Evolutionary conservation across 2,113 vertebrate genomes (phyloP).

Genomic region (Notothenia rossii): DNA sequence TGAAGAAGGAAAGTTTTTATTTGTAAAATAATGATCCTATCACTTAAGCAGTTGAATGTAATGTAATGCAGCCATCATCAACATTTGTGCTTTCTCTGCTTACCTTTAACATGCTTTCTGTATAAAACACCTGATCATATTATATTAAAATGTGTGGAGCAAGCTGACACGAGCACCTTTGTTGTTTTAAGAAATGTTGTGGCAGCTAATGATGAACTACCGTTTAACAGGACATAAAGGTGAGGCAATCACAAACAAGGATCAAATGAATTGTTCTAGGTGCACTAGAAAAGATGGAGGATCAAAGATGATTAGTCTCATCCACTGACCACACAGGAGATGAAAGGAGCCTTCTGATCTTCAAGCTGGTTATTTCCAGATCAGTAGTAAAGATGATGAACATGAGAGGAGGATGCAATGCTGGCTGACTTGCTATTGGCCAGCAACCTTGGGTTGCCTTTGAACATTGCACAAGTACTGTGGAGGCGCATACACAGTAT

Average conservation of each 20-base stretch:
- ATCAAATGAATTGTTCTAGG: neutral
- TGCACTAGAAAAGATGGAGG: constrained; percentile 4
- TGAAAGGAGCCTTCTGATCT: constrained; percentile 29
- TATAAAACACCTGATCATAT: neutral
- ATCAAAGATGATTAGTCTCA: constrained; percentile 32
- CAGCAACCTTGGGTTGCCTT: constrained; percentile 14
- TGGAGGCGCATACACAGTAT: constrained; percentile 7
- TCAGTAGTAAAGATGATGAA: constrained; percentile 10
- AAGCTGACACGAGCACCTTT: neutral
- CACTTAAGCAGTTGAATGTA: neutral
- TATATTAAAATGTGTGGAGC: neutral
- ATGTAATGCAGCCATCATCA: neutral
- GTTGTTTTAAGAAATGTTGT: neutral
- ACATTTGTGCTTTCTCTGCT: neutral
- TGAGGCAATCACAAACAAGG: neutral
- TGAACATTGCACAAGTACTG: constrained; percentile 17
- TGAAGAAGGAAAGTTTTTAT: neutral
- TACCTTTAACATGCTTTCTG: neutral
- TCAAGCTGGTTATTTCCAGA: constrained; percentile 41
- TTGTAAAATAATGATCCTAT: neutral
- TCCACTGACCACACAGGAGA: constrained; percentile 33
- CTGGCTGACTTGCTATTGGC: constrained; percentile 16
- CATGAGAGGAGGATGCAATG: constrained; percentile 28
- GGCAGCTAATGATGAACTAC: constrained; percentile 1
- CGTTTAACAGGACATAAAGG: neutral